These are phyloP conservation scores for Saccostrea cuccullata DNA, from an alignment of 1,140 invertebrate genomes.

Conservation along the genomic window DNA sequence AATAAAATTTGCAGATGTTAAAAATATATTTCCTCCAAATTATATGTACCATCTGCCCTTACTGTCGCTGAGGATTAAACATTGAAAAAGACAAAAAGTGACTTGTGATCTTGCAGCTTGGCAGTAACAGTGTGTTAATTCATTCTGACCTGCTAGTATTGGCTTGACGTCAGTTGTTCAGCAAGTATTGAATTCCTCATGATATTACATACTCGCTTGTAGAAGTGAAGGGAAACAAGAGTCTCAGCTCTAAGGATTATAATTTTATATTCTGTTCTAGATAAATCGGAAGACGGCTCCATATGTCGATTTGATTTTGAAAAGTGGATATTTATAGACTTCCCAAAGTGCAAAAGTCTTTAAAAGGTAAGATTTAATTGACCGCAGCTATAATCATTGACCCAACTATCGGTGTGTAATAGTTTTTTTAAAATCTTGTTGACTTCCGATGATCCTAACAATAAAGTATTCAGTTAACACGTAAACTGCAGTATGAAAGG, in stretches of 20 bases:
- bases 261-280: neutral
- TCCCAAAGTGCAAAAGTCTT: neutral
- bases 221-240: slow-evolving; percentile 25
- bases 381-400: neutral
- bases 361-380: slow-evolving; percentile 28
- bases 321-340: slow-evolving; percentile 19
- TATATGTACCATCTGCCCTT: neutral
- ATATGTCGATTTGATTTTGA: slow-evolving; percentile 25
- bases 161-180: slow-evolving; percentile 32
- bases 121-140: slow-evolving; percentile 15
- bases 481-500: neutral
- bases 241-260: neutral
- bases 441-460: neutral
- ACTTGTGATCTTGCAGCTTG: neutral
- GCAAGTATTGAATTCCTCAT: slow-evolving; percentile 27
- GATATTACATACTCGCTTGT: slow-evolving; percentile 31
- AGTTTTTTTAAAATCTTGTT: slow-evolving; percentile 2
- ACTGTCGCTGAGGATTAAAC: neutral
- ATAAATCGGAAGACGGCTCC: slow-evolving; percentile 4
- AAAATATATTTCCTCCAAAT: neutral
- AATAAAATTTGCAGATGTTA: neutral
- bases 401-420: neutral
- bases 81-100: slow-evolving; percentile 13
- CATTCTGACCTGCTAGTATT: slow-evolving; percentile 32
- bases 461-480: neutral